These are phyloP conservation scores for Oryctolagus cuniculus DNA, from an alignment of 2,113 vertebrate species.

Conservation along the genomic window mOryCun1.1 NC_091437.1:67899001-67899500, in stretches of 20 bases:
- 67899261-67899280: rapidly evolving
- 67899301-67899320: too few relatives aligned
- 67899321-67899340: not conserved
- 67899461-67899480: not conserved
- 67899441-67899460: not conserved
- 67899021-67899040: too few relatives aligned
- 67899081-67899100: too few relatives aligned
- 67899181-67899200: not conserved
- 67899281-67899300: not conserved
- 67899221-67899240: not conserved
- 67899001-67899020: too few relatives aligned
- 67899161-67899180: not conserved
- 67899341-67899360: not conserved
- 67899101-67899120: too few relatives aligned
- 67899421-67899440: not conserved
- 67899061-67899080: too few relatives aligned
- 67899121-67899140: too few relatives aligned
- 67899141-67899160: not conserved
- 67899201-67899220: not conserved
- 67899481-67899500: not conserved
- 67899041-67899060: too few relatives aligned
- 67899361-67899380: not conserved
- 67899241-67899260: not conserved
- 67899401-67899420: not conserved
- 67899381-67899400: not conserved